Evolutionary conservation across 1,140 invertebrate genomes (phyloP).

Genomic region (Holcopasites calliopsidis): DNA sequence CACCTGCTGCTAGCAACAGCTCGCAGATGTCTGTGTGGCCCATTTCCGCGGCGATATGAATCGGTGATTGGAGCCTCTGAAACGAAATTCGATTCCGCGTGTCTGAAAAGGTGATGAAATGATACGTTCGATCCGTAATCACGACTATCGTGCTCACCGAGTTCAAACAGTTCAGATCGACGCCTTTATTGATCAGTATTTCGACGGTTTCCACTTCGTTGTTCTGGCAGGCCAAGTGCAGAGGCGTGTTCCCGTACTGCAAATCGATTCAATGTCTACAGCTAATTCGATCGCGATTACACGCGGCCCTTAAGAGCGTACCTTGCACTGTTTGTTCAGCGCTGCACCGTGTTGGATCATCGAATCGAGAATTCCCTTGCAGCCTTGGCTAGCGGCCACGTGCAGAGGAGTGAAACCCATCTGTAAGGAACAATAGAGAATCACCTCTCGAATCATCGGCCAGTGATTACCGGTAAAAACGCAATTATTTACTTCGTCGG

Average conservation of each 20-base stretch:
- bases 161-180: constrained; percentile 87
- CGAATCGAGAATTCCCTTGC: constrained; percentile 86
- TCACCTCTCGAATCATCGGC: background rate
- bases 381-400: constrained; percentile 86
- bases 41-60: constrained; percentile 86
- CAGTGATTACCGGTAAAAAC: background rate
- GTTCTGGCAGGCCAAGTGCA: constrained; percentile 88
- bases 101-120: background rate
- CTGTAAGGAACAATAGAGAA: constrained; percentile 75
- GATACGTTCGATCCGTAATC: background rate
- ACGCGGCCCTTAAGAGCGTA: constrained; percentile 73
- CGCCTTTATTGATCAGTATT: constrained; percentile 85
- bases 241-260: constrained; percentile 87
- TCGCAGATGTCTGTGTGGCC: constrained; percentile 85
- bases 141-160: constrained; percentile 80
- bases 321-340: constrained; percentile 87
- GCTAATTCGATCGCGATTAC: constrained; percentile 1
- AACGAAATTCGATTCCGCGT: constrained; percentile 11
- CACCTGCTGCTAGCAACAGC: constrained; percentile 83
- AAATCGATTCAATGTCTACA: constrained; percentile 54
- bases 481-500: constrained; percentile 77
- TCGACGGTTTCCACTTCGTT: constrained; percentile 87
- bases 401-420: constrained; percentile 87
- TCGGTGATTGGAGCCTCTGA: constrained; percentile 84
- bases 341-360: constrained; percentile 85